Conservation (phyloP, 2,888 invertebrate genomes). For the Mesoligia furuncula region DNA sequence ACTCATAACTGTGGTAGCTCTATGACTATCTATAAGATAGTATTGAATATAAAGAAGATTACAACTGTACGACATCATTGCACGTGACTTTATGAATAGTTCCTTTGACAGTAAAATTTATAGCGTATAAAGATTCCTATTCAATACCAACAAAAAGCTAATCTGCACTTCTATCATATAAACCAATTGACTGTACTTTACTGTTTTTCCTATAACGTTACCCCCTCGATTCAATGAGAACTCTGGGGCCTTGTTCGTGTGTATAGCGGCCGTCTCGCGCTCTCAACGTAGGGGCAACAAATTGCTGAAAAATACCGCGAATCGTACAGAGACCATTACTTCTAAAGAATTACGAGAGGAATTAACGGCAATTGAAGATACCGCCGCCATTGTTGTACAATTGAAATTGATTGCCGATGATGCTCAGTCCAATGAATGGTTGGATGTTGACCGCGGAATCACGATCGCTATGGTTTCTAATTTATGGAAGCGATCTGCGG, state of each 20-base stretch:
- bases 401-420: slow-evolving; percentile 64
- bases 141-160: slow-evolving; percentile 2
- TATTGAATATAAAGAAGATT: not conserved
- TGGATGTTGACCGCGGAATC: slow-evolving; percentile 52
- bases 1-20: not conserved
- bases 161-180: not conserved
- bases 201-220: slow-evolving; percentile 17
- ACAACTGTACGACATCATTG: not conserved
- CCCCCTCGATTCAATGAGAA: slow-evolving; percentile 13
- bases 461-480: slow-evolving; percentile 74
- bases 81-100: not conserved
- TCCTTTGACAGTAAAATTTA: slow-evolving; percentile 9
- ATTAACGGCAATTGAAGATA: slow-evolving; percentile 62
- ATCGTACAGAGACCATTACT: slow-evolving; percentile 39
- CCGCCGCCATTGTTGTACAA: slow-evolving; percentile 48
- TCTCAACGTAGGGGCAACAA: slow-evolving; percentile 23
- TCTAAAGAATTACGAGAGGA: slow-evolving; percentile 50
- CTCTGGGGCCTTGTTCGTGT: slow-evolving; percentile 22
- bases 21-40: not conserved
- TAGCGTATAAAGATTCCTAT: not conserved
- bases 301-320: slow-evolving; percentile 33
- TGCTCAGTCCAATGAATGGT: slow-evolving; percentile 49
- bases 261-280: slow-evolving; percentile 11
- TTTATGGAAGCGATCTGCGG: slow-evolving; percentile 66
- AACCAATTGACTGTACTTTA: slow-evolving; percentile 28